Base-by-base conservation (phyloP, 2,113 vertebrate species). In the Salvator merianae region DNA sequence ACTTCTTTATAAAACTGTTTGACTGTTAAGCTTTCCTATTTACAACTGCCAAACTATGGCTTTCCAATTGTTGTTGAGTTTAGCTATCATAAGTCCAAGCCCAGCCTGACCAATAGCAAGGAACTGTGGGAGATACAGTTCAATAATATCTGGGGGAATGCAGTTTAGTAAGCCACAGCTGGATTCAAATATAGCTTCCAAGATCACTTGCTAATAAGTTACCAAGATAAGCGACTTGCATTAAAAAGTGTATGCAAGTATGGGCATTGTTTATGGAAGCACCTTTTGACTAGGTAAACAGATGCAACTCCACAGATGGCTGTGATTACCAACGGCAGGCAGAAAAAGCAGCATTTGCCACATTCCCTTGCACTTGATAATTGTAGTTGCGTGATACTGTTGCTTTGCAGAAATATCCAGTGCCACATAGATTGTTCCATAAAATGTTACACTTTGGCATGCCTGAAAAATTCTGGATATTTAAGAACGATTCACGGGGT, bases 331-430 rank as follows among this genome's bases (percentile, higher is more conserved):
- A 47, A 47, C 10, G 43, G 43, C 43, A 47, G 43, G 43, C 43
- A 47, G 43, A 47, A 47, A 9, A 5, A 47, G 84, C 62, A 86
- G 76, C 82, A 71, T 22, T 69, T 84, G 70, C 86, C 90, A 87
- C 84, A n/a, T 91, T 83, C 88, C 83, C 89, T 93, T 91, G 83
- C 89, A 81, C 28, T 9, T 20, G 13, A n/a, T 90, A 85, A 92
- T 75, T 88, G 81, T 47, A 18, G n/a, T n/a, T 84, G 83, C 84
- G 59, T 75, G 83, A 88, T 85, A 32, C 32, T 6, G 4, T 9
- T 47, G 6, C 87, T 73, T 69, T 71, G 84, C 3, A 0, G 43
- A 32, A 26, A 62, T 47, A 24, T 8, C 22, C 73, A n/a, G 68
- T 0, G 0, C 4, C 30, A 3, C 43, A 12, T 5, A 34, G 70